phyloP scores from a whole-genome alignment of 2,113 vertebrate species.

The Ammodramus savannarum region DNA sequence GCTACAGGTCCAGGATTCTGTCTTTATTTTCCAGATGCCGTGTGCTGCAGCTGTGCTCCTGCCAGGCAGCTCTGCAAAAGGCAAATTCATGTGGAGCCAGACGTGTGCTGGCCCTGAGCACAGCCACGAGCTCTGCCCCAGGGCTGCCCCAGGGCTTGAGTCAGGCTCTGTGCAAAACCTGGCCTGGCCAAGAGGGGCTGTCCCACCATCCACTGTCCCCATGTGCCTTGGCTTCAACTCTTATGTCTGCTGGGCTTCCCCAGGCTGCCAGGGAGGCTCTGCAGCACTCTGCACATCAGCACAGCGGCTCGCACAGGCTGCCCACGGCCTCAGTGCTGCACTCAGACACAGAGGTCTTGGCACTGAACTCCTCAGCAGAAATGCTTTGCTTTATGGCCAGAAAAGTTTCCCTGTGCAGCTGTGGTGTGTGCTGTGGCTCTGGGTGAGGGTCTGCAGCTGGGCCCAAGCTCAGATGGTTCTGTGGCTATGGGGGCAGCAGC shows the following conservation, averaged over 20 bases:
- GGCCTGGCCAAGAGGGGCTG: not conserved
- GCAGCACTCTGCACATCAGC: not conserved
- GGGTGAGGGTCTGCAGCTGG: not conserved
- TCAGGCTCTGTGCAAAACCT: not conserved
- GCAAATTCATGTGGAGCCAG: not conserved
- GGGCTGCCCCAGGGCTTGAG: not conserved
- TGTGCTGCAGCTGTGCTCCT: not conserved
- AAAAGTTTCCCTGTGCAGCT: not conserved
- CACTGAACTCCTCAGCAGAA: not conserved
- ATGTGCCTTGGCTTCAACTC: fast-evolving
- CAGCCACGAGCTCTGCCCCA: not conserved
- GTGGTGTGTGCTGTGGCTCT: not conserved
- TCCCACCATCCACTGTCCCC: not conserved
- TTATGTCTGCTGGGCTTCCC: not conserved
- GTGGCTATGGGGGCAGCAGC: not conserved
- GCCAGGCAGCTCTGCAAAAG: not conserved
- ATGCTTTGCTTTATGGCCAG: not conserved
- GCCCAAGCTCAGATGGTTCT: not conserved
- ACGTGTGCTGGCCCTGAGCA: fast-evolving
- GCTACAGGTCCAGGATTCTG: not conserved
- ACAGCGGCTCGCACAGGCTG: not conserved
- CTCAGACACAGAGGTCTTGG: not conserved
- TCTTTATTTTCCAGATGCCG: not conserved
- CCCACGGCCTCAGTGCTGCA: not conserved
- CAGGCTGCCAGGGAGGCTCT: not conserved